These are phyloP conservation scores for Manacus vitellinus DNA, from an alignment of 2,113 vertebrate genomes.

Conservation along the genomic window DNA sequence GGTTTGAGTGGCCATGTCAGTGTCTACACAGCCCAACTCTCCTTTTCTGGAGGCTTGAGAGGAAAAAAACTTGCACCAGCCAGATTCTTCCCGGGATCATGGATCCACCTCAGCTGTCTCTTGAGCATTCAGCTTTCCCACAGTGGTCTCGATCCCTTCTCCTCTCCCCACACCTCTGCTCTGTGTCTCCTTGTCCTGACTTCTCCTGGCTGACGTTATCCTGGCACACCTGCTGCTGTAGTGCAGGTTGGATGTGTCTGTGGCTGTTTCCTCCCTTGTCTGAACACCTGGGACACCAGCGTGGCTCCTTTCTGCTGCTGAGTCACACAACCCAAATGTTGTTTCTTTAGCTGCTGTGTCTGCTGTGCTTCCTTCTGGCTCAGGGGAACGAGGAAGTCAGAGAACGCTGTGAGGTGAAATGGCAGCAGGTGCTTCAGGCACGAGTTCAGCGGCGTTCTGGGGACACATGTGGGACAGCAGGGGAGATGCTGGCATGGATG, in stretches of 20 bases:
- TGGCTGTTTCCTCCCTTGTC: background rate
- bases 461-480: background rate
- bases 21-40: background rate
- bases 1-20: background rate
- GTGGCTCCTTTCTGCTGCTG: background rate
- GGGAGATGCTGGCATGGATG: background rate
- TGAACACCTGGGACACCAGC: accelerated
- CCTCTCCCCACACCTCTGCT: background rate
- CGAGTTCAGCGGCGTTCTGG: accelerated
- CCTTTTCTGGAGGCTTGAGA: background rate
- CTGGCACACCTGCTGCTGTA: background rate
- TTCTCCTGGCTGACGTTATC: background rate
- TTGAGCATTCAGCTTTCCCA: background rate
- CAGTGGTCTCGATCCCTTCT: background rate
- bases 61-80: background rate
- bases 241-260: background rate
- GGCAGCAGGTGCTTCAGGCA: background rate
- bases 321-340: background rate
- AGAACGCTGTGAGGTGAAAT: background rate
- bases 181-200: background rate
- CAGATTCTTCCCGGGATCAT: background rate
- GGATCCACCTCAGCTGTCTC: background rate
- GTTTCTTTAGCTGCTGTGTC: background rate
- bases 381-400: accelerated
- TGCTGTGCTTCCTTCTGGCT: background rate